Conservation (phyloP, 1,140 invertebrate genomes). For the Metopolophium dirhodum region DNA sequence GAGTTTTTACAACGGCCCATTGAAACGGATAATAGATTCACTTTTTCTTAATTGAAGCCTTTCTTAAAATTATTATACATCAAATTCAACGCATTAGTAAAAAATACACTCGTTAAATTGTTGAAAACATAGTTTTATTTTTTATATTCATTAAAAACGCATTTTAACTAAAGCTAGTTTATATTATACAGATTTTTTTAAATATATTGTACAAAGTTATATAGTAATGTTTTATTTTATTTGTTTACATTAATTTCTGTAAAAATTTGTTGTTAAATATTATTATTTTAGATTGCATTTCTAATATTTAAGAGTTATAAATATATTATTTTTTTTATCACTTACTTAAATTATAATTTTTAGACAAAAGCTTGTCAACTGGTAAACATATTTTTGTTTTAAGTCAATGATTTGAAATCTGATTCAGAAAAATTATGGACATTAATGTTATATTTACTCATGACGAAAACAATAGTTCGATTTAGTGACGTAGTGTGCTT, state of each 20-base stretch:
- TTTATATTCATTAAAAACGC: slow-evolving; percentile 30
- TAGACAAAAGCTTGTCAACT: background rate
- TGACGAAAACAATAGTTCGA: background rate
- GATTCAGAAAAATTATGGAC: background rate
- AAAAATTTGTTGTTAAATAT: slow-evolving; percentile 34
- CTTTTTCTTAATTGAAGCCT: background rate
- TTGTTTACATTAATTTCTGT: background rate
- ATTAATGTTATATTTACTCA: background rate
- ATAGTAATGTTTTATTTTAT: background rate
- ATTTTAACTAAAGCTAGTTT: background rate
- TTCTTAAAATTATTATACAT: background rate
- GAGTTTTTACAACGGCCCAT: background rate
- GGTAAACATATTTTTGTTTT: background rate
- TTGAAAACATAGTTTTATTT: slow-evolving; percentile 47
- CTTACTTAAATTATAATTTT: slow-evolving; percentile 3
- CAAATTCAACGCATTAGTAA: background rate
- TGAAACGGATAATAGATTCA: background rate
- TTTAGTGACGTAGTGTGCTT: background rate
- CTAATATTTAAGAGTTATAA: slow-evolving; percentile 18
- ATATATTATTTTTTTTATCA: slow-evolving; percentile 10
- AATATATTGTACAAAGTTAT: slow-evolving; percentile 41
- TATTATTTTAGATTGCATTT: slow-evolving; percentile 36
- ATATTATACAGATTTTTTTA: background rate
- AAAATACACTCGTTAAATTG: slow-evolving; percentile 22
- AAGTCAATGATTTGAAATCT: background rate